Evolutionary conservation across 1,140 invertebrate species (phyloP).

Genomic region (Cherax destructor): DNA sequence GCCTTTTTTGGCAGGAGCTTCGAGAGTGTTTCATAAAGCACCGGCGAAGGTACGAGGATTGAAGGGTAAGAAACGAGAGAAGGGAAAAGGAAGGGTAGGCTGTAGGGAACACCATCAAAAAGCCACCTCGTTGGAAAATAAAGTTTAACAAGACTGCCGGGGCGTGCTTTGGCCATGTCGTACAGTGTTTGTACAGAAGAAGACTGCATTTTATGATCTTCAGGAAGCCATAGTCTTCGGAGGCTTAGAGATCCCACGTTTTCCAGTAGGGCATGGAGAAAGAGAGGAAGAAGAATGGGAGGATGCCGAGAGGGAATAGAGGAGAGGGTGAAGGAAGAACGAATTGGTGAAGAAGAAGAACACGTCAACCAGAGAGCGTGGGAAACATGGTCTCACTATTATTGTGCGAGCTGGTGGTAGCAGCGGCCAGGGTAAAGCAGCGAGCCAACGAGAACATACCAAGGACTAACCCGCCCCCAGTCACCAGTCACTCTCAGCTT

Average conservation of each 20-base stretch:
- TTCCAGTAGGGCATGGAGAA: neutral
- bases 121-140: conserved; percentile 40
- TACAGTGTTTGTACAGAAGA: conserved; percentile 43
- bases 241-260: neutral
- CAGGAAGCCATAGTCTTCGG: conserved; percentile 4
- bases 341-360: no score
- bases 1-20: conserved; percentile 32
- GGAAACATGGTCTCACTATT: conserved; percentile 50
- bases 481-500: neutral
- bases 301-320: no score
- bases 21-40: conserved; percentile 30
- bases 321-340: no score
- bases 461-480: conserved; percentile 31
- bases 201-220: conserved; percentile 42
- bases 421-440: neutral
- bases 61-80: no score
- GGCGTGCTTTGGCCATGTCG: conserved; percentile 22
- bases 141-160: conserved; percentile 31
- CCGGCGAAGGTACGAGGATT: neutral
- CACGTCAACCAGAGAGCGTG: no score
- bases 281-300: no score
- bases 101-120: neutral
- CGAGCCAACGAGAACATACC: conserved; percentile 61
- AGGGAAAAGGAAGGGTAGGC: neutral
- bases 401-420: conserved; percentile 35